Percentiles rank a stretch among this genome's conserved stretches.
These are phyloP conservation scores for Heliconius nattereri DNA, from an alignment of 1,140 invertebrate genomes.

Conservation along the genomic window DNA sequence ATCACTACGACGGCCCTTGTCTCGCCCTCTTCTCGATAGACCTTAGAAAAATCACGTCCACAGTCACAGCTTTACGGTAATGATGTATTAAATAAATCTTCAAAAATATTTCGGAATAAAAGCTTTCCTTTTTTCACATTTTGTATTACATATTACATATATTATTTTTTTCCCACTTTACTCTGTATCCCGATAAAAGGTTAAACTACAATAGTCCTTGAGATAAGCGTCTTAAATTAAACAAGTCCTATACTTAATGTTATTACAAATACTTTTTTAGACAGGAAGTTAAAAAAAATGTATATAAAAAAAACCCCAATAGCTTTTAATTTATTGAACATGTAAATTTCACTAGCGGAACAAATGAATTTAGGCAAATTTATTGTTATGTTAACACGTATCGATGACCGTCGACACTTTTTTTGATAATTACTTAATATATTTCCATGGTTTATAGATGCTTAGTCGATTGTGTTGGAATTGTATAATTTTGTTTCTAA, in stretches of 20 bases:
- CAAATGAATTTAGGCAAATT: conserved; percentile 8
- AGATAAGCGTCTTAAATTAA: too few relatives aligned
- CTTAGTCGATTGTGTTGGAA: neutral
- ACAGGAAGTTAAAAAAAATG: neutral
- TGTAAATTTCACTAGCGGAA: neutral
- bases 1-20: conserved; percentile 1
- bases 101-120: neutral
- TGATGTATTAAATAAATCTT: neutral
- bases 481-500: too few relatives aligned
- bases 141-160: neutral
- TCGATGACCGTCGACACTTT: neutral
- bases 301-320: neutral
- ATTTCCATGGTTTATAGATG: neutral
- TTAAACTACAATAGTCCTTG: too few relatives aligned
- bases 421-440: neutral
- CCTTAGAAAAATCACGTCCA: neutral
- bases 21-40: conserved; percentile 11
- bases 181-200: too few relatives aligned
- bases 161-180: too few relatives aligned
- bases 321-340: conserved; percentile 1
- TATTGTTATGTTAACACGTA: neutral
- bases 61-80: neutral
- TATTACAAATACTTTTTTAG: too few relatives aligned
- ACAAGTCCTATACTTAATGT: too few relatives aligned
- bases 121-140: neutral